Evolutionary conservation across 2,888 invertebrate genomes (phyloP).

Genomic region (Pterostichus niger): DNA sequence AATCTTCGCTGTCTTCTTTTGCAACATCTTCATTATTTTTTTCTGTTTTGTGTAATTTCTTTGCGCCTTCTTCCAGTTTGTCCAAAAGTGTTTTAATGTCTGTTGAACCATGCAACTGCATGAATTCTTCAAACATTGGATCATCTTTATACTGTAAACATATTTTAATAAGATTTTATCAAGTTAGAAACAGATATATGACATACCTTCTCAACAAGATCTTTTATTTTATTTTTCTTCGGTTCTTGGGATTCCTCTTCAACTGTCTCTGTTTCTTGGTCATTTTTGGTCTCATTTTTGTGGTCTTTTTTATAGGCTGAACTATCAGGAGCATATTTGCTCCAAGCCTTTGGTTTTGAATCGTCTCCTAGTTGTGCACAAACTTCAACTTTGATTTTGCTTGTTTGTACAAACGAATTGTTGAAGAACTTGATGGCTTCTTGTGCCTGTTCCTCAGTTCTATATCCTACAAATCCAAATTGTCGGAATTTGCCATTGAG

Average conservation of each 20-base stretch:
- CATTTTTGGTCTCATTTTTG: constrained; percentile 73
- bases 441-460: constrained; percentile 88
- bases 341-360: constrained; percentile 94
- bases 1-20: constrained; percentile 71
- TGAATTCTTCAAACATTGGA: constrained; percentile 92
- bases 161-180: constrained; percentile 46
- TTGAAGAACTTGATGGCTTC: constrained; percentile 89
- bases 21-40: constrained; percentile 70
- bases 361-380: constrained; percentile 84
- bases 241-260: constrained; percentile 71
- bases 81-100: constrained; percentile 71
- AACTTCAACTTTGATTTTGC: constrained; percentile 87
- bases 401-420: constrained; percentile 91
- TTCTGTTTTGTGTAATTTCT: constrained; percentile 70
- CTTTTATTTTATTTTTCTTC: constrained; percentile 81
- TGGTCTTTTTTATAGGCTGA: constrained; percentile 81
- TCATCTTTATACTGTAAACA: constrained; percentile 88
- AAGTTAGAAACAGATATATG: constrained; percentile 62
- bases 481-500: constrained; percentile 94
- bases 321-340: constrained; percentile 92
- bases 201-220: constrained; percentile 83
- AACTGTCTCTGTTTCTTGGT: constrained; percentile 70
- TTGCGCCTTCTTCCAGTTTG: constrained; percentile 69
- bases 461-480: constrained; percentile 96
- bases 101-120: constrained; percentile 88